phyloP scores from a whole-genome alignment of 2,888 invertebrate genomes.

The Monoplex corrugatus region DNA sequence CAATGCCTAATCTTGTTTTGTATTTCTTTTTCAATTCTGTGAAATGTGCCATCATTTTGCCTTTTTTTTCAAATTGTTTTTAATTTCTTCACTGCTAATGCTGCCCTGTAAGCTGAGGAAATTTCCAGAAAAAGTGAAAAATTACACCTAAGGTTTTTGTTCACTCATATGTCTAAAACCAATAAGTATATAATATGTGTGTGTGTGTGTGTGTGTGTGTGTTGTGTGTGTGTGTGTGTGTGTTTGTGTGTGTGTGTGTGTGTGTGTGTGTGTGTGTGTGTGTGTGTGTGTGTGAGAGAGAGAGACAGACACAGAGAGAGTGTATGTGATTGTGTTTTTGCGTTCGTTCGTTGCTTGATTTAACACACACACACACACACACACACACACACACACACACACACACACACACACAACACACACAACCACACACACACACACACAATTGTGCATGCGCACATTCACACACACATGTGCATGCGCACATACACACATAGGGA shows the following conservation, averaged over 20 bases:
- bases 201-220: not conserved
- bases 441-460: not conserved
- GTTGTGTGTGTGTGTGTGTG: not conserved
- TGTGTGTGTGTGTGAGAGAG: not conserved
- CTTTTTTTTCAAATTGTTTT: too few relatives aligned
- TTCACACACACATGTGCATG: not conserved
- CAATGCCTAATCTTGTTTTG: too few relatives aligned
- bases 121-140: not conserved
- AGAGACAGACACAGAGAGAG: too few relatives aligned
- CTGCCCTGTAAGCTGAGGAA: too few relatives aligned
- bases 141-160: not conserved
- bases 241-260: not conserved
- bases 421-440: constrained; percentile 17
- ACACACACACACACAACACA: constrained; percentile 10
- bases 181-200: not conserved
- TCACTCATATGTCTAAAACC: not conserved
- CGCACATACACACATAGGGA: not conserved
- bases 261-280: constrained; percentile 17
- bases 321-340: not conserved
- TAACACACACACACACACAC: not conserved
- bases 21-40: too few relatives aligned
- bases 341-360: not conserved
- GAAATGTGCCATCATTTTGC: too few relatives aligned
- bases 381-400: not conserved
- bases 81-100: too few relatives aligned